Evolutionary conservation across 2,888 invertebrate species (phyloP).

Genomic region (Sipha maydis): DNA sequence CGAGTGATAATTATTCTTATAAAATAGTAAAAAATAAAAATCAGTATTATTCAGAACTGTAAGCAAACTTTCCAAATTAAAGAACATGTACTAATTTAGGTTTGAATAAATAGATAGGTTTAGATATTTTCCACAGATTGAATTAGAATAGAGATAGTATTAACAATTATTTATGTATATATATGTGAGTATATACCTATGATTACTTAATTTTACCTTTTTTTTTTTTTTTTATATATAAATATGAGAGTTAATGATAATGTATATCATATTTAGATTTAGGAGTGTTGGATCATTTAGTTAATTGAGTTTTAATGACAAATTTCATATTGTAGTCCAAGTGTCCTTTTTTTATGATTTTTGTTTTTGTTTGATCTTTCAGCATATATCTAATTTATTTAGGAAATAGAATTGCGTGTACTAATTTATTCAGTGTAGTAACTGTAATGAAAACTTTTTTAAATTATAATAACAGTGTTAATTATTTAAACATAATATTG

Average conservation of each 20-base stretch:
- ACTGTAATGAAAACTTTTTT: constrained; percentile 44
- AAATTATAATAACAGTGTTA: constrained; percentile 47
- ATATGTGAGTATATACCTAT: background rate
- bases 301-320: constrained; percentile 39
- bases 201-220: background rate
- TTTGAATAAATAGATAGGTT: constrained; percentile 42
- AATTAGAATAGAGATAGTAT: constrained; percentile 39
- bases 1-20: constrained; percentile 50
- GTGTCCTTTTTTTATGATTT: constrained; percentile 36
- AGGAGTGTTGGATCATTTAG: constrained; percentile 46
- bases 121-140: constrained; percentile 13
- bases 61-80: constrained; percentile 40
- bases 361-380: constrained; percentile 48
- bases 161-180: constrained; percentile 18
- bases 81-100: constrained; percentile 40
- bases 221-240: constrained; percentile 38
- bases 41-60: constrained; percentile 59
- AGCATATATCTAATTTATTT: constrained; percentile 41
- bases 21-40: constrained; percentile 12
- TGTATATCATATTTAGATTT: constrained; percentile 53
- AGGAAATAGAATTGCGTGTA: constrained; percentile 47
- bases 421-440: constrained; percentile 50
- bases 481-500: constrained; percentile 43
- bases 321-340: constrained; percentile 44
- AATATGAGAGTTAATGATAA: constrained; percentile 33